Evolutionary conservation across 2,888 invertebrate species (phyloP).

Genomic region (Meteorus colon): DNA sequence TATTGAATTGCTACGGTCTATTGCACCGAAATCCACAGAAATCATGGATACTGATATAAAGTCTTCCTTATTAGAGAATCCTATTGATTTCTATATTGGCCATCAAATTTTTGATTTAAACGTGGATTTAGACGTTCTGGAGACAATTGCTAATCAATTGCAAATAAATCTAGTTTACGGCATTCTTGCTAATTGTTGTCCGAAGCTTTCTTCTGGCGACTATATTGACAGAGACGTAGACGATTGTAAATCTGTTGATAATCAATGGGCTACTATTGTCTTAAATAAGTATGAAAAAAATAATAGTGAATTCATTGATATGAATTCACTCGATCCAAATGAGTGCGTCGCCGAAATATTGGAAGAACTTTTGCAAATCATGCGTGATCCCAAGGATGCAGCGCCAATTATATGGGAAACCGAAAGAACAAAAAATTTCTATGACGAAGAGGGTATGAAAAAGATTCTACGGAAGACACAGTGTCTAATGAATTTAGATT

Average conservation of each 20-base stretch:
- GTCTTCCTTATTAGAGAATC: slow-evolving; percentile 52
- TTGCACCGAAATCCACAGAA: slow-evolving; percentile 56
- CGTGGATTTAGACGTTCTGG: slow-evolving; percentile 81
- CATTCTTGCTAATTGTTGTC: slow-evolving; percentile 83
- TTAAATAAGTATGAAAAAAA: slow-evolving; percentile 70
- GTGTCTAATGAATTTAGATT: slow-evolving; percentile 60
- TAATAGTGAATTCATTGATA: slow-evolving; percentile 58
- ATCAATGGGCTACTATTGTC: slow-evolving; percentile 59
- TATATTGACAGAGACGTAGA: slow-evolving; percentile 57
- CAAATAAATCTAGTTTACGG: slow-evolving; percentile 85
- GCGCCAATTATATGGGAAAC: slow-evolving; percentile 46
- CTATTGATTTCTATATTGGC: slow-evolving; percentile 65
- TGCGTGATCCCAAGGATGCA: slow-evolving; percentile 48
- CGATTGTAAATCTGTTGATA: slow-evolving; percentile 61
- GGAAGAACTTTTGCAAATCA: slow-evolving; percentile 56
- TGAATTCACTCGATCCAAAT: slow-evolving; percentile 59
- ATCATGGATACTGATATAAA: slow-evolving; percentile 37
- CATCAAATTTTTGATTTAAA: slow-evolving; percentile 79
- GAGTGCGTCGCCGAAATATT: slow-evolving; percentile 63
- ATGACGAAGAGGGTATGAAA: slow-evolving; percentile 53
- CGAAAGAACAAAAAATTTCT: slow-evolving; percentile 48
- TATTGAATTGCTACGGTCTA: slow-evolving; percentile 58
- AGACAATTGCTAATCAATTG: slow-evolving; percentile 80
- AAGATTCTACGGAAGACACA: slow-evolving; percentile 61
- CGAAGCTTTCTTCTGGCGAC: slow-evolving; percentile 76